phyloP scores from a whole-genome alignment of 2,888 invertebrate species.

The Parasteatoda lunata region DNA sequence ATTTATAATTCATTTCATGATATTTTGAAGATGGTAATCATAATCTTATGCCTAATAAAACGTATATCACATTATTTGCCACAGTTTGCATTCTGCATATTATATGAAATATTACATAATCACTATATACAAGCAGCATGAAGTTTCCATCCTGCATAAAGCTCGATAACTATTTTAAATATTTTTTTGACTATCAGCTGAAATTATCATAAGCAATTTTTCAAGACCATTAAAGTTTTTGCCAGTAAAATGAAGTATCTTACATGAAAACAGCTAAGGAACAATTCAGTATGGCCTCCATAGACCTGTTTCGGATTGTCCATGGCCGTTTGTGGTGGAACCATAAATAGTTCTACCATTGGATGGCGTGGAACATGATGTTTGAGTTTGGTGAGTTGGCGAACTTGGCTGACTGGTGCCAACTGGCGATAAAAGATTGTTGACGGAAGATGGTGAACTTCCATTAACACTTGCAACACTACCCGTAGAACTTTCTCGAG shows the following conservation, averaged over 20 bases:
- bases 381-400: slow-evolving; percentile 14
- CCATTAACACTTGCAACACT: slow-evolving; percentile 44
- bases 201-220: neutral
- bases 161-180: slow-evolving; percentile 20
- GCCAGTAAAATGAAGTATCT: neutral
- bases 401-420: slow-evolving; percentile 11
- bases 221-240: neutral
- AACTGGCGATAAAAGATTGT: slow-evolving; percentile 34
- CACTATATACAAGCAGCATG: slow-evolving; percentile 25
- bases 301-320: slow-evolving; percentile 66
- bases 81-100: slow-evolving; percentile 5
- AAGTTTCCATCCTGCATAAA: slow-evolving; percentile 28
- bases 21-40: no score
- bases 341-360: slow-evolving; percentile 55
- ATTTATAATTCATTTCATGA: no score
- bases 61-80: no score
- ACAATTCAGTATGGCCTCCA: slow-evolving; percentile 70
- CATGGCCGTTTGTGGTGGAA: slow-evolving; percentile 44
- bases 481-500: slow-evolving; percentile 54
- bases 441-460: slow-evolving; percentile 33
- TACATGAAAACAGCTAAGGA: neutral
- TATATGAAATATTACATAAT: neutral
- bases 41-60: no score
- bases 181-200: slow-evolving; percentile 2
- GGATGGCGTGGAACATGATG: slow-evolving; percentile 42